Evolutionary conservation across 2,113 vertebrate genomes (phyloP), one percentile per base, ranked within the genome.

Genomic region (Notothenia coriiceps): DNA sequence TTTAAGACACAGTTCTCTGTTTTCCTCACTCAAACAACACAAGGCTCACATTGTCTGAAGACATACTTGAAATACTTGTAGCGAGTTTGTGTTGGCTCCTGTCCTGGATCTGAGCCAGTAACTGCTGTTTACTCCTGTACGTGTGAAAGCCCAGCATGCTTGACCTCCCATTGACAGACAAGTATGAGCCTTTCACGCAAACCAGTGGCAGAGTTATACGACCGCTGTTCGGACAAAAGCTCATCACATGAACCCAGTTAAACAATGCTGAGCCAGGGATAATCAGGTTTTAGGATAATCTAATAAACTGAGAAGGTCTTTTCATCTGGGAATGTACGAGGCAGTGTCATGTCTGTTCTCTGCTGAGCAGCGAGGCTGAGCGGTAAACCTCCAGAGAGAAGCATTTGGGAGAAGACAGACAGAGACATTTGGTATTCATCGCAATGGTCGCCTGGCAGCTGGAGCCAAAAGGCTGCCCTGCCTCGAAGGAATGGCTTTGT

Each of bases 401-500:
- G 56, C 52, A 10, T 66, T 65, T 10, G 29, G 47, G 76, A 56
- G 17, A 33, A 69, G 70, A 70, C 66, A 33, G 76, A 71, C 70
- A 20, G 79, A 79, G 67, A 82, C 88, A 86, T 90, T 88, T 86
- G 86, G 77, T 81, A 20, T 86, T 79, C 63, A 50, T 79, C 65
- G 70, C 83, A 68, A 71, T 15, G 61, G 86, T 88, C 55, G 64
- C 87, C 62, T 68, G 77, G 85, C 73, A 90, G 89, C 85, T 70
- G 75, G 60, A 85, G 83, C 86, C 88, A 83, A 90, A 91, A 88
- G 63, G 87, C 82, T 74, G 89, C 73, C 79, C n/a, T 60, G 79
- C 64, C 77, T 69, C 64, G 77, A 68, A 80, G 56, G 59, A 86
- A 78, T 44, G 70, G 68, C 81, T 86, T 78, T 80, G 86, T 87